phyloP scores from a whole-genome alignment of 2,888 invertebrate species.

The Rhagonycha fulva region DNA sequence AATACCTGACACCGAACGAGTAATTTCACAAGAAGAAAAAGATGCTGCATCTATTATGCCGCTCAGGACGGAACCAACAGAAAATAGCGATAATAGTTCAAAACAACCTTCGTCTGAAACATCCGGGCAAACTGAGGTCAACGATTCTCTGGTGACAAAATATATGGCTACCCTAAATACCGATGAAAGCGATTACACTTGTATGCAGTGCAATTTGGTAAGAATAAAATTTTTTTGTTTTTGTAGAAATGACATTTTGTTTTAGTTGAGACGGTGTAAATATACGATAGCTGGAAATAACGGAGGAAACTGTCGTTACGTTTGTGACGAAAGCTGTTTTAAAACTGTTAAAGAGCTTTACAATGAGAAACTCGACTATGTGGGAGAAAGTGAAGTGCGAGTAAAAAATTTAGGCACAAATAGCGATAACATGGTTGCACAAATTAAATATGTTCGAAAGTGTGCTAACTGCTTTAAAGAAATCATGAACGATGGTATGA shows the following conservation, averaged over 20 bases:
- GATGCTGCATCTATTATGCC: slow-evolving; percentile 58
- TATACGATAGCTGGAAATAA: slow-evolving; percentile 56
- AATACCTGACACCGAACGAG: slow-evolving; percentile 69
- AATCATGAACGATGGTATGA: slow-evolving; percentile 62
- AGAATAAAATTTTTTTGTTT: slow-evolving; percentile 18
- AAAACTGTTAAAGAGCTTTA: slow-evolving; percentile 55
- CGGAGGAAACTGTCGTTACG: slow-evolving; percentile 48
- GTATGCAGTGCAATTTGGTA: slow-evolving; percentile 57
- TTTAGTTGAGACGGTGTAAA: slow-evolving; percentile 55
- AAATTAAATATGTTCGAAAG: slow-evolving; percentile 43
- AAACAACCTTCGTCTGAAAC: not conserved
- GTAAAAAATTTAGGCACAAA: slow-evolving; percentile 40
- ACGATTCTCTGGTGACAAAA: slow-evolving; percentile 40
- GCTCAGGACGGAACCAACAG: slow-evolving; percentile 27
- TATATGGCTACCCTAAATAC: slow-evolving; percentile 39
- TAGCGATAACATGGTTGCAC: slow-evolving; percentile 23
- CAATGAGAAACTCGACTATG: slow-evolving; percentile 51
- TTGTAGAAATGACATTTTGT: slow-evolving; percentile 16
- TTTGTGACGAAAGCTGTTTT: slow-evolving; percentile 65
- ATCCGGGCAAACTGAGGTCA: not conserved
- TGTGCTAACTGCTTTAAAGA: slow-evolving; percentile 59
- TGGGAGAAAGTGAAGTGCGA: slow-evolving; percentile 48
- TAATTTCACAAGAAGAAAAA: slow-evolving; percentile 70
- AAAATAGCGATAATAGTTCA: not conserved
- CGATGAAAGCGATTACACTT: slow-evolving; percentile 51